Percentiles rank a stretch among this genome's conserved stretches.
These are phyloP conservation scores for Enteromius fasciolatus DNA, from an alignment of 2,797 vertebrate genomes.

Conservation along the genomic window DNA sequence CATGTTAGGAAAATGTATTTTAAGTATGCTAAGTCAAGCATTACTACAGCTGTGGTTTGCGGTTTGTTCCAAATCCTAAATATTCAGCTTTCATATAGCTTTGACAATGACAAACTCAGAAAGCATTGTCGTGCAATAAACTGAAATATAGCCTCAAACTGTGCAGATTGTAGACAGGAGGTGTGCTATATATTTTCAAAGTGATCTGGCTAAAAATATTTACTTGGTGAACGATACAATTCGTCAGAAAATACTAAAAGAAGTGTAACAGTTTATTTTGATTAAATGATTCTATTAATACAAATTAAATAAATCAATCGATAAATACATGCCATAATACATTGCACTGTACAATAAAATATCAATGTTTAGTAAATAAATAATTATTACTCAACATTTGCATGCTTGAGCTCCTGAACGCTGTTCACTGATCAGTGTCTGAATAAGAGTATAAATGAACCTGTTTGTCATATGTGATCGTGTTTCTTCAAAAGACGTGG, in stretches of 20 bases:
- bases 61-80: not conserved
- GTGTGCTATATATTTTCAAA: not conserved
- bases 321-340: not conserved
- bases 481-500: too few species aligned
- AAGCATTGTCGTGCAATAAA: not conserved
- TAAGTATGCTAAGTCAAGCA: not conserved
- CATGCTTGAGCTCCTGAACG: not conserved
- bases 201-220: not conserved
- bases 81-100: not conserved
- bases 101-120: not conserved
- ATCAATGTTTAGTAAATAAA: not conserved
- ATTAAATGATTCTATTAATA: not conserved
- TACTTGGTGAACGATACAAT: not conserved
- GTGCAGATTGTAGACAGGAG: not conserved
- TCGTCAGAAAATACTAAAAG: not conserved
- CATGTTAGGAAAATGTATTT: conserved; percentile 13
- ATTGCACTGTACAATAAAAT: not conserved
- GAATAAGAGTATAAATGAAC: too few species aligned
- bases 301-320: not conserved
- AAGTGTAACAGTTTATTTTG: not conserved
- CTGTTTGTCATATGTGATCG: too few species aligned
- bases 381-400: too few species aligned
- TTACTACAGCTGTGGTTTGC: not conserved
- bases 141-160: not conserved
- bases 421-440: too few species aligned